Conservation (phyloP, 2,797 vertebrate genomes). For the Characodon lateralis region DNA sequence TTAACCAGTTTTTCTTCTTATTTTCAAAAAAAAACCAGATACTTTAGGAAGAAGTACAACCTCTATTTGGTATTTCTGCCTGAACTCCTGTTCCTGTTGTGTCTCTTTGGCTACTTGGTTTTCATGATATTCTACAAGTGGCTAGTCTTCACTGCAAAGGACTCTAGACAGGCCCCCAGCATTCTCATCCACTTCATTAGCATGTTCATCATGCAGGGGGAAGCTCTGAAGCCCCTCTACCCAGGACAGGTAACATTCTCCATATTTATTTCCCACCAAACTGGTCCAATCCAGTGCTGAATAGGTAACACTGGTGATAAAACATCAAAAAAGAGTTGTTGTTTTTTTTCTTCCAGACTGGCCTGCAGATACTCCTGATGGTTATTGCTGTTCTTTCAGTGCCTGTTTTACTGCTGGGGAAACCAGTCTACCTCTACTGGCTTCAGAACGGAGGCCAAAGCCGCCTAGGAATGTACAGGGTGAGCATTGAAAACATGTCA, state of each 20-base stretch:
- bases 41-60: constrained; percentile 90
- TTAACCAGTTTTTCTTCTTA: constrained; percentile 9
- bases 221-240: constrained; percentile 76
- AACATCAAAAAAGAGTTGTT: not conserved
- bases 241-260: constrained; percentile 85
- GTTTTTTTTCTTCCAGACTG: constrained; percentile 71
- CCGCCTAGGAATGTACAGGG: constrained; percentile 86
- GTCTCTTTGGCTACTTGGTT: constrained; percentile 94
- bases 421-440: constrained; percentile 94
- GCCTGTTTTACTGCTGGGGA: constrained; percentile 92
- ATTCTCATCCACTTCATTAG: constrained; percentile 97
- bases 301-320: not conserved
- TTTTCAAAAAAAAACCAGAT: constrained; percentile 71
- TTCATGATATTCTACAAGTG: constrained; percentile 97
- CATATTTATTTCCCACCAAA: not conserved
- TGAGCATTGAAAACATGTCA: constrained; percentile 65
- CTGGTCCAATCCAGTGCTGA: not conserved
- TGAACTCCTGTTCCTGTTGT: constrained; percentile 92
- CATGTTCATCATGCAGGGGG: constrained; percentile 92
- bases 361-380: constrained; percentile 87
- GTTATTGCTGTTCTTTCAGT: constrained; percentile 86
- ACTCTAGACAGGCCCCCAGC: constrained; percentile 87
- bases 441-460: constrained; percentile 83
- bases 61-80: constrained; percentile 92
- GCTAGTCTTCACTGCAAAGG: constrained; percentile 82